phyloP scores from a whole-genome alignment of 92 coral and sea anemone genomes.

The Porites cylindrica region DNA sequence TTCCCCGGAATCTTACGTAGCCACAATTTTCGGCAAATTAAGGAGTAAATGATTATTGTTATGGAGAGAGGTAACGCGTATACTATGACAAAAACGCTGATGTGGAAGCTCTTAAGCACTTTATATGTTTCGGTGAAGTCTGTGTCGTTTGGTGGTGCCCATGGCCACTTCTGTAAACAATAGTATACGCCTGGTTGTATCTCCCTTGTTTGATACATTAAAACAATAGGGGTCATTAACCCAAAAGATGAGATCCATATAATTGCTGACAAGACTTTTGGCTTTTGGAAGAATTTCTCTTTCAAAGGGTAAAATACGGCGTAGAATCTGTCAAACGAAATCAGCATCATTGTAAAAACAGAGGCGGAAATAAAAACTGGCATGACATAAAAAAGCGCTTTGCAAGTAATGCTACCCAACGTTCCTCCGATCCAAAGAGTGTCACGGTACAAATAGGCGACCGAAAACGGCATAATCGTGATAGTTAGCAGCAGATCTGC shows the following conservation, averaged over 20 bases:
- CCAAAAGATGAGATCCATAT: constrained; percentile 58
- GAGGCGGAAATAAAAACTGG: constrained; percentile 60
- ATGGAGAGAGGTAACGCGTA: constrained; percentile 45
- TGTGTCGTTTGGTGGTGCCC: constrained; percentile 22
- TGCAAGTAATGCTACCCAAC: constrained; percentile 50
- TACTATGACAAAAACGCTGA: constrained; percentile 13
- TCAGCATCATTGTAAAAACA: constrained; percentile 53
- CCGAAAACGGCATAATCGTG: constrained; percentile 55
- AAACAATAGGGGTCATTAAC: constrained; percentile 29
- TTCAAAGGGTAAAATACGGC: constrained; percentile 58
- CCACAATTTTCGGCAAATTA: constrained; percentile 62
- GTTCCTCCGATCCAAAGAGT: constrained; percentile 41
- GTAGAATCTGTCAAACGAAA: constrained; percentile 57
- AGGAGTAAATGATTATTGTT: constrained; percentile 3
- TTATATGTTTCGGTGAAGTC: not conserved
- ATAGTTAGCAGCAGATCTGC: constrained; percentile 60
- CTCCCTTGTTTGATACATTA: not conserved
- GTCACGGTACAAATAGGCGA: constrained; percentile 4
- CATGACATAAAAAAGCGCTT: constrained; percentile 37
- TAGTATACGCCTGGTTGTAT: not conserved
- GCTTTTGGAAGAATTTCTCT: constrained; percentile 31
- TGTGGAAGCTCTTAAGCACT: constrained; percentile 42
- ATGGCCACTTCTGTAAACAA: constrained; percentile 40
- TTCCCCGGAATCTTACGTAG: constrained; percentile 61
- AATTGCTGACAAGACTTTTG: constrained; percentile 45